Percentiles rank a stretch among this genome's conserved stretches.
Conservation (phyloP, 1,140 invertebrate genomes). For the Zaprionus kolodkinae region DNA sequence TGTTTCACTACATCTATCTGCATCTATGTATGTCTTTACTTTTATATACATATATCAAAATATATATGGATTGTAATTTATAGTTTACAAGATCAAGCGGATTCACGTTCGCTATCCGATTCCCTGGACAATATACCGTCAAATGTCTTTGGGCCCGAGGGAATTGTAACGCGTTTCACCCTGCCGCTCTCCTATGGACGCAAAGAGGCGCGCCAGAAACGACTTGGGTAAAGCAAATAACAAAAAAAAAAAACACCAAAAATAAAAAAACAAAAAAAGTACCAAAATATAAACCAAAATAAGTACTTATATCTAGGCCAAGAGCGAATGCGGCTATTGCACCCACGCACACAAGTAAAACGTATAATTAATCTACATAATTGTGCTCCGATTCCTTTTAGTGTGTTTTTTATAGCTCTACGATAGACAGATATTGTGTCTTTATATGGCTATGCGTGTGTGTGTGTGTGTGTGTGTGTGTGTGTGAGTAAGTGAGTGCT, state of each 20-base stretch:
- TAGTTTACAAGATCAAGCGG: slow-evolving; percentile 85
- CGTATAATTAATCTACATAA: slow-evolving; percentile 33
- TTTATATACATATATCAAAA: slow-evolving; percentile 29
- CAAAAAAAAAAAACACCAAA: slow-evolving; percentile 38
- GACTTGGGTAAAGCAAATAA: slow-evolving; percentile 85
- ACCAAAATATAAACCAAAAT: slow-evolving; percentile 10
- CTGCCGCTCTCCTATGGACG: slow-evolving; percentile 87
- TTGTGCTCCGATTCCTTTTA: slow-evolving; percentile 31
- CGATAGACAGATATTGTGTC: background rate
- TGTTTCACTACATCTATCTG: slow-evolving; percentile 5
- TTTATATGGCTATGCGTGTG: slow-evolving; percentile 7
- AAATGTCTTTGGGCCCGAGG: slow-evolving; percentile 84
- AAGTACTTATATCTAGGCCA: background rate
- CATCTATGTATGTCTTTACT: slow-evolving; percentile 7
- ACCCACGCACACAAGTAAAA: slow-evolving; percentile 9
- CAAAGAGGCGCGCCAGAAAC: slow-evolving; percentile 87
- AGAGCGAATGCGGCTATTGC: background rate
- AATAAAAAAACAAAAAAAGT: slow-evolving; percentile 26
- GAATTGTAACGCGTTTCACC: slow-evolving; percentile 86
- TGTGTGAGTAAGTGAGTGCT: slow-evolving; percentile 4
- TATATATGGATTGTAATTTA: slow-evolving; percentile 76
- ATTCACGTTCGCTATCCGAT: slow-evolving; percentile 84
- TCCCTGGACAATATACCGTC: slow-evolving; percentile 84
- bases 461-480: slow-evolving; percentile 15
- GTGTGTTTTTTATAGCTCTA: slow-evolving; percentile 28